These are phyloP conservation scores for Drosophila subsilvestris DNA, from an alignment of 2,888 invertebrate species.

Conservation along the genomic window DNA sequence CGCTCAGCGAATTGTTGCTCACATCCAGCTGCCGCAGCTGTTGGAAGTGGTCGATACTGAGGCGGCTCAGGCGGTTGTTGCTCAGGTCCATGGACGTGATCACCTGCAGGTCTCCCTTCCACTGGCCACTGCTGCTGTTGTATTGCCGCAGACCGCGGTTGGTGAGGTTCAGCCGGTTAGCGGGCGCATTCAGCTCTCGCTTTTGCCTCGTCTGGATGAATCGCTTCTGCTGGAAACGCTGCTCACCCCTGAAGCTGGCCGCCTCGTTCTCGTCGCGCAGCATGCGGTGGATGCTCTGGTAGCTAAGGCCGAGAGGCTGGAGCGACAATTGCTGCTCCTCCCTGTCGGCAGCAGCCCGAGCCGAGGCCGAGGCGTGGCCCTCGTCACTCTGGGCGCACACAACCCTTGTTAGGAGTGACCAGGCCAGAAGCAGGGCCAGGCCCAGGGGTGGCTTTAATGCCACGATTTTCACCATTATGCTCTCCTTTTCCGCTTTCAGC, in stretches of 20 bases:
- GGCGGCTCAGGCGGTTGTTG: constrained; percentile 62
- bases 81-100: constrained; percentile 71
- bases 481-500: constrained; percentile 16
- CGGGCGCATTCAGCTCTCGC: constrained; percentile 31
- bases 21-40: constrained; percentile 61
- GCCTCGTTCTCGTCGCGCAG: constrained; percentile 82
- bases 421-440: constrained; percentile 32
- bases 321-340: constrained; percentile 66
- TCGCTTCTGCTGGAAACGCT: constrained; percentile 74
- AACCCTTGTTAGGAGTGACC: constrained; percentile 35
- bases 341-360: constrained; percentile 59
- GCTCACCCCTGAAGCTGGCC: constrained; percentile 70
- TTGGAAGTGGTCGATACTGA: constrained; percentile 59
- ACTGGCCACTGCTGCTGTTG: constrained; percentile 56
- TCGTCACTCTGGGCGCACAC: constrained; percentile 19
- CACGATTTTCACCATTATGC: constrained; percentile 48
- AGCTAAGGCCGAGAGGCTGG: constrained; percentile 71
- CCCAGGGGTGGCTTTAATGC: constrained; percentile 41
- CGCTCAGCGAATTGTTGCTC: constrained; percentile 65
- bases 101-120: constrained; percentile 51
- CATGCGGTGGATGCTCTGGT: constrained; percentile 82
- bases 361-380: constrained; percentile 11
- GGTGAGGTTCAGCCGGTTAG: constrained; percentile 55
- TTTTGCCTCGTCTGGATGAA: constrained; percentile 60
- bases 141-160: constrained; percentile 46